phyloP scores from a whole-genome alignment of 2,888 invertebrate genomes.

The Lepidocyrtinus sp. region DNA sequence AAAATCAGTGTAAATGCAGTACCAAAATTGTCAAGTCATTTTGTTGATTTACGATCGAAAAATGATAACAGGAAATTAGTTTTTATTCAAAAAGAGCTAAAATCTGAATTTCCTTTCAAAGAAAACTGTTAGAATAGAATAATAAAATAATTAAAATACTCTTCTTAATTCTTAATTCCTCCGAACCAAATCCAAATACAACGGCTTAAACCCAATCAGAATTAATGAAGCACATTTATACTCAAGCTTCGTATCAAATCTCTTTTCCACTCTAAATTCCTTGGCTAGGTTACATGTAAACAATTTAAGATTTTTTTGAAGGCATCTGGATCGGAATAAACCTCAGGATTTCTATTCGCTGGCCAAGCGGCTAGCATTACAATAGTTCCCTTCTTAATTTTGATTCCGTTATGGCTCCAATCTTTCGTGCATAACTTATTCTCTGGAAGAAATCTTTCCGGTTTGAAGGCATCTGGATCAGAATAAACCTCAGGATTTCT shows the following conservation, averaged over 20 bases:
- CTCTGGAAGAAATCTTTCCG: slow-evolving; percentile 64
- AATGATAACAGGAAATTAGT: too few relatives aligned
- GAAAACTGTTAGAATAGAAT: too few relatives aligned
- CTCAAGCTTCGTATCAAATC: slow-evolving; percentile 60
- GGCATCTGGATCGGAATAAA: slow-evolving; percentile 47
- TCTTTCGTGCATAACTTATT: slow-evolving; percentile 45
- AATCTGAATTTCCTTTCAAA: too few relatives aligned
- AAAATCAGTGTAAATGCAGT: too few relatives aligned
- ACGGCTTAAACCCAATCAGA: slow-evolving; percentile 55
- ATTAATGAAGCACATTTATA: slow-evolving; percentile 54
- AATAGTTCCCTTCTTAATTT: background rate
- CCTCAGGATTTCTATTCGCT: slow-evolving; percentile 57
- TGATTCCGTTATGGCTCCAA: background rate
- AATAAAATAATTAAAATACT: too few relatives aligned
- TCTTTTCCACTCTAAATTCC: slow-evolving; percentile 54
- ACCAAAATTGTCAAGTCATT: too few relatives aligned
- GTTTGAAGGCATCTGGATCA: slow-evolving; percentile 64
- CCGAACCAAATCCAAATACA: slow-evolving; percentile 59
- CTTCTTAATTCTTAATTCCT: slow-evolving; percentile 36
- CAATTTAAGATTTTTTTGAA: slow-evolving; percentile 64
- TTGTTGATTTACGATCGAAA: too few relatives aligned
- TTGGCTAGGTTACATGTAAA: slow-evolving; percentile 51
- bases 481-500: slow-evolving; percentile 60
- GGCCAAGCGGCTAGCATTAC: slow-evolving; percentile 62
- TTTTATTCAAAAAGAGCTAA: too few relatives aligned